These are phyloP conservation scores for Zoanthus sansibaricus DNA, from an alignment of 92 coral and sea anemone genomes.

Conservation along the genomic window DNA sequence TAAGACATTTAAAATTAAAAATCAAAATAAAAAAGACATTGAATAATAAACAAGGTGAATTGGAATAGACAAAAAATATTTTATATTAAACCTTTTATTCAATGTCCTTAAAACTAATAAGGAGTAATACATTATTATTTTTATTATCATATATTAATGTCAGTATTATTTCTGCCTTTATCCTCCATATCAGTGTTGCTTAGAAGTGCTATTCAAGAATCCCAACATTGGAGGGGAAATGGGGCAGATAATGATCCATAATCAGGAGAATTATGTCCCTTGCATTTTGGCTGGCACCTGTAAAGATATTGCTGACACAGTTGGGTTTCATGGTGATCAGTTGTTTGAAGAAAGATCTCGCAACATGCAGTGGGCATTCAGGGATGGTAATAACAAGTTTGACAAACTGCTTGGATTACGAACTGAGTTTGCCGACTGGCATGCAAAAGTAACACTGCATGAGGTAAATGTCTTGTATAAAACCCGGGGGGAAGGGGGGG, in stretches of 20 bases:
- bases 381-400: constrained; percentile 1
- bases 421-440: constrained; percentile 19
- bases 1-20: constrained; percentile 1
- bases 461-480: background rate
- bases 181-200: constrained; percentile 6
- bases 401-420: background rate
- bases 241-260: constrained; percentile 25
- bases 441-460: constrained; percentile 15
- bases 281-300: constrained; percentile 6
- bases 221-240: constrained; percentile 8
- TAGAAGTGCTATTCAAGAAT: constrained; percentile 3
- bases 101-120: background rate
- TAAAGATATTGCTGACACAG: constrained; percentile 2
- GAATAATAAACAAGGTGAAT: background rate
- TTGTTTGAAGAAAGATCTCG: background rate
- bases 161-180: background rate
- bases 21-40: background rate
- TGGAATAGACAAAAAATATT: constrained; percentile 1
- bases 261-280: constrained; percentile 13
- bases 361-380: constrained; percentile 8
- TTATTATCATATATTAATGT: background rate
- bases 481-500: background rate
- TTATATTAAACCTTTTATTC: background rate
- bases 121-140: background rate
- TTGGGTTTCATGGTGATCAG: constrained; percentile 21